A percentile compares a stretch with the other conserved stretches of the same genome.
Evolutionary conservation across 2,113 vertebrate genomes (phyloP).

Genomic region (Gorsachius goisagi): DNA sequence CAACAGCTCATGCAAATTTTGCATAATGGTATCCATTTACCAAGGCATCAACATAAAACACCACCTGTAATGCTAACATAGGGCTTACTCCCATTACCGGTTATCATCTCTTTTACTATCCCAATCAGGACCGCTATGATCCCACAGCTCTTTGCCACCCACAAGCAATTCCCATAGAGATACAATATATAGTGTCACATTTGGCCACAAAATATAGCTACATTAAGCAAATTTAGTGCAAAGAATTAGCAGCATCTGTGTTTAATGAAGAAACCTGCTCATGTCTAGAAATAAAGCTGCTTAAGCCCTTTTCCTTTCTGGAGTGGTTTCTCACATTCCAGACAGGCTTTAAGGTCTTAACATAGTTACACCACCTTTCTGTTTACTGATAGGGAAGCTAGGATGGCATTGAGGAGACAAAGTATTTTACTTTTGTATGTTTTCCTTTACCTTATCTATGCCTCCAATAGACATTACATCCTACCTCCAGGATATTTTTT

Average conservation of each 20-base stretch:
- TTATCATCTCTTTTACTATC: not conserved
- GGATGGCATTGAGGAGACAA: not conserved
- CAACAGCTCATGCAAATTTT: not conserved
- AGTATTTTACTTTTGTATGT: not conserved
- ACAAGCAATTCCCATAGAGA: not conserved
- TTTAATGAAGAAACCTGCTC: not conserved
- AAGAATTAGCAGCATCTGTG: not conserved
- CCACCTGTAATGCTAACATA: not conserved
- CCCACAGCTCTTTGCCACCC: not conserved
- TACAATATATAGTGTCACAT: fast-evolving
- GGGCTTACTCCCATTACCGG: not conserved
- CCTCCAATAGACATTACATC: not conserved
- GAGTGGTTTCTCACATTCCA: not conserved
- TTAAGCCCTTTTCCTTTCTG: not conserved
- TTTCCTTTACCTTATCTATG: not conserved
- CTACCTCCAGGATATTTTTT: not conserved
- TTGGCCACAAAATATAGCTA: not conserved
- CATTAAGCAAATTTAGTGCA: not conserved
- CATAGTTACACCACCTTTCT: not conserved
- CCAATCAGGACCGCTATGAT: not conserved
- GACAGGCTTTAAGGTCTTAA: not conserved
- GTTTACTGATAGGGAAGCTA: not conserved
- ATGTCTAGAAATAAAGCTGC: not conserved
- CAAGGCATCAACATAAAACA: not conserved
- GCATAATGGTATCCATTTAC: fast-evolving